Base-by-base conservation (phyloP, 2,797 vertebrate genomes). In the Siniperca scherzeri region DNA sequence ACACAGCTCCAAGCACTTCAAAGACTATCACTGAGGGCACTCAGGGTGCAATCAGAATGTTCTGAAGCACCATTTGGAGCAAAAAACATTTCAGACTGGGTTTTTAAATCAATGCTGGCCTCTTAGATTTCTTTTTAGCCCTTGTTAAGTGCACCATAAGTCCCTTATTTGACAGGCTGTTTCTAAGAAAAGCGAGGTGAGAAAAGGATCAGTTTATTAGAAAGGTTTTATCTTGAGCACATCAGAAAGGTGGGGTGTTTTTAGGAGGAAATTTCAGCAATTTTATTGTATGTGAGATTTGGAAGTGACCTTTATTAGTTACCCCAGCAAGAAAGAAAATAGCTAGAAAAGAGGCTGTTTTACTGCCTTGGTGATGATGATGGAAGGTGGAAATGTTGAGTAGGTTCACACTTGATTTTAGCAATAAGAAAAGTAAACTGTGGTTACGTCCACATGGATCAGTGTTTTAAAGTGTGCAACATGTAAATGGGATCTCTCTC, bases 61-160 rank as follows among this genome's bases (percentile, higher is more conserved):
- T 90, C 83, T 89, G 82, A 90, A 92, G 83, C 82, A 88, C 87
- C 85, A 80, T 90, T 94, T 88, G 74, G 77, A 92, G 80, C 38
- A 82, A 82, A 81, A 76, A 62, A 90, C 62, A 67, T 74, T 83
- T 82, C 76, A 87, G 90, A 78, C 88, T 7, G 42, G 66, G 80
- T 85, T 86, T 89, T 59, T 79, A 89, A 91, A 93, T 93, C 82
- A 91, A 85, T 91, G 80, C 61, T 59, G 80, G 25, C 83, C 86
- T 80, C 72, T 88, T 83, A 48, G 64, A 82, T 90, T 78, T 90
- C 81, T 87, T 88, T 92, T 87, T 83, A 90, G 86, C 72, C 74
- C 36, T 76, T 81, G 81, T 82, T 90, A 89, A 92, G 90, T 86
- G 87, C 83, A 78, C 66, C 33, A 68, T 80, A 84, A 76, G 81